Conservation (phyloP, 2,888 invertebrate genomes). For the Parasteatoda lunata region DNA sequence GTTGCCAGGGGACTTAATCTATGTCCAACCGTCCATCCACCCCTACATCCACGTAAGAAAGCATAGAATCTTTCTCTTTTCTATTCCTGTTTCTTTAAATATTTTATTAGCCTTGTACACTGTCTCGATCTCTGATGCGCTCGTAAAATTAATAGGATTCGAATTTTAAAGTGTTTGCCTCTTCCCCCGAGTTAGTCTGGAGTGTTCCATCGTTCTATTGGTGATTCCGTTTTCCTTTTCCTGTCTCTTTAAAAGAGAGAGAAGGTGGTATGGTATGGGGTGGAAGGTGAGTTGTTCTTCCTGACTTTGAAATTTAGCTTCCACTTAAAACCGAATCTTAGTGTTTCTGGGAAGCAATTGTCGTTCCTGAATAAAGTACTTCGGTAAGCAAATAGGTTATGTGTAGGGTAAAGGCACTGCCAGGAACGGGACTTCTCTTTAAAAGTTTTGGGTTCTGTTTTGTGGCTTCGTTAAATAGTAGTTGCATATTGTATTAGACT, state of each 20-base stretch:
- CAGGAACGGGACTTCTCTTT: not conserved
- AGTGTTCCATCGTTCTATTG: slow-evolving; percentile 22
- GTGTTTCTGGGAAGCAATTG: slow-evolving; percentile 40
- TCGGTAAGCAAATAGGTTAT: slow-evolving; percentile 49
- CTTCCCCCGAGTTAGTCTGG: slow-evolving; percentile 22
- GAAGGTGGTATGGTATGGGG: not conserved
- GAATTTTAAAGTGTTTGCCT: slow-evolving; percentile 65
- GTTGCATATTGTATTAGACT: not conserved
- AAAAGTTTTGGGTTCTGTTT: not conserved
- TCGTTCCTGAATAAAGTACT: slow-evolving; percentile 39
- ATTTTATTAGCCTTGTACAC: slow-evolving; percentile 63
- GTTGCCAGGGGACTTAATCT: slow-evolving; percentile 56
- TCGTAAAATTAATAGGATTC: slow-evolving; percentile 68
- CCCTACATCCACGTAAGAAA: slow-evolving; percentile 5
- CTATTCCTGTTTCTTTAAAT: slow-evolving; percentile 53
- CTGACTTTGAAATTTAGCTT: slow-evolving; percentile 52
- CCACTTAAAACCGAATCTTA: slow-evolving; percentile 51
- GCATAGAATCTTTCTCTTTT: not conserved
- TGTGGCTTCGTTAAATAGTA: not conserved
- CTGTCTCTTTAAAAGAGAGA: slow-evolving; percentile 13
- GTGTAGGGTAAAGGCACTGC: not conserved
- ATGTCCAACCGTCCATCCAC: slow-evolving; percentile 31
- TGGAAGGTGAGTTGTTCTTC: not conserved
- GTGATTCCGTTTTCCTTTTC: not conserved
- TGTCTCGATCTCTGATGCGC: slow-evolving; percentile 44